A percentile compares a stretch with the other conserved stretches of the same genome.
These are phyloP conservation scores for Fabriciana adippe DNA, from an alignment of 2,888 invertebrate genomes.

Conservation along the genomic window DNA sequence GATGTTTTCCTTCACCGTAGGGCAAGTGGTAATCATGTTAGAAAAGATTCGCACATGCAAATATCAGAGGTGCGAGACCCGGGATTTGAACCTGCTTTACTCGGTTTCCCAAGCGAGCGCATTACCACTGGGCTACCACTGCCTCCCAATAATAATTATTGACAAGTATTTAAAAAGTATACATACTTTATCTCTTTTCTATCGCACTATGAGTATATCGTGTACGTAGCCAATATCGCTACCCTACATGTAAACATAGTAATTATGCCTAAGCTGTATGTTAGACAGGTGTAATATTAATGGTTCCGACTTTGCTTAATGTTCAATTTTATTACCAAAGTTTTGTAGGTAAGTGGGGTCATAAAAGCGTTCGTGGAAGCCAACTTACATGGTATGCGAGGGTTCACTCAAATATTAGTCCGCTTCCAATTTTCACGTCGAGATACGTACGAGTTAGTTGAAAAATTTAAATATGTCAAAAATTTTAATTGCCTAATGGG, in stretches of 20 bases:
- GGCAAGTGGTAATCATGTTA: too few species aligned
- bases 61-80: too few species aligned
- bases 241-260: constrained; percentile 27
- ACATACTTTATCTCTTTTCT: too few species aligned
- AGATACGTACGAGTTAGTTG: neutral
- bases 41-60: too few species aligned
- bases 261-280: constrained; percentile 32
- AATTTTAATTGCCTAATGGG: neutral
- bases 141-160: too few species aligned
- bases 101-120: too few species aligned
- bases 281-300: constrained; percentile 39
- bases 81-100: too few species aligned
- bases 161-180: too few species aligned
- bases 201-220: neutral
- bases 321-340: constrained; percentile 41
- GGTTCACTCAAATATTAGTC: constrained; percentile 16
- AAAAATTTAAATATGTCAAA: constrained; percentile 8
- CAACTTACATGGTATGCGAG: constrained; percentile 24
- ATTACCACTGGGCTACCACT: too few species aligned
- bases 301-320: constrained; percentile 37
- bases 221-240: neutral
- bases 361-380: constrained; percentile 32
- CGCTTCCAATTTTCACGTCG: neutral
- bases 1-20: too few species aligned
- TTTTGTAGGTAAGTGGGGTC: constrained; percentile 32